Conservation (phyloP, 2,888 invertebrate species). For the Chrysotoxum bicinctum region DNA sequence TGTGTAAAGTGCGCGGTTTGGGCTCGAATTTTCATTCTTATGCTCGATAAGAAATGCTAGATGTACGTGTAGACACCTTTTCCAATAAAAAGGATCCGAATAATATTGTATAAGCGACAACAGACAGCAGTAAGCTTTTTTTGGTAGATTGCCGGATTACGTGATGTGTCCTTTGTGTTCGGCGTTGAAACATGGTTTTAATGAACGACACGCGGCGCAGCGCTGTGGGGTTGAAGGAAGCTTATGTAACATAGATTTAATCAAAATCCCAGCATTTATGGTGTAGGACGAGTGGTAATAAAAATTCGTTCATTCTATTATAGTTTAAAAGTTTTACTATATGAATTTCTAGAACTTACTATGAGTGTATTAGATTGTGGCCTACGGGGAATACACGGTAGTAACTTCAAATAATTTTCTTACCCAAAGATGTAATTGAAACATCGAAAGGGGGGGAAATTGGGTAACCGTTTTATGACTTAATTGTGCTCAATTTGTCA, state of each 20-base stretch:
- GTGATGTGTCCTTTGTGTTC: conserved; percentile 37
- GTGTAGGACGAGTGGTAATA: conserved; percentile 16
- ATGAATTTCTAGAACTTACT: neutral
- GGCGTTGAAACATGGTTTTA: conserved; percentile 19
- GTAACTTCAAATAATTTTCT: conserved; percentile 50
- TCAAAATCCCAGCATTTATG: conserved; percentile 18
- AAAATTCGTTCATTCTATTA: conserved; percentile 45
- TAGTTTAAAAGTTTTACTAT: conserved; percentile 49
- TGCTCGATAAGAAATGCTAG: conserved; percentile 19
- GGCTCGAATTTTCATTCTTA: conserved; percentile 19
- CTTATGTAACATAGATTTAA: conserved; percentile 14
- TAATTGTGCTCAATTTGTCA: conserved; percentile 39
- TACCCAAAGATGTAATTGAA: neutral
- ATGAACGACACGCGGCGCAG: conserved; percentile 6
- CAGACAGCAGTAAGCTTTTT: conserved; percentile 40
- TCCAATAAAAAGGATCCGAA: conserved; percentile 8
- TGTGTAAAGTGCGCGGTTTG: neutral
- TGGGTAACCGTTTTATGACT: conserved; percentile 58
- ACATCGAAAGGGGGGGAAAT: conserved; percentile 44
- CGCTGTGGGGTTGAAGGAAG: neutral
- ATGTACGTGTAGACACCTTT: conserved; percentile 20
- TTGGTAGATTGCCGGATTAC: conserved; percentile 40
- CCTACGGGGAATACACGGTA: conserved; percentile 31
- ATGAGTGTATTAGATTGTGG: neutral
- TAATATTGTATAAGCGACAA: conserved; percentile 36